Evolutionary conservation across 1,140 invertebrate genomes (phyloP).

Genomic region (Gonatopus flavifemur): DNA sequence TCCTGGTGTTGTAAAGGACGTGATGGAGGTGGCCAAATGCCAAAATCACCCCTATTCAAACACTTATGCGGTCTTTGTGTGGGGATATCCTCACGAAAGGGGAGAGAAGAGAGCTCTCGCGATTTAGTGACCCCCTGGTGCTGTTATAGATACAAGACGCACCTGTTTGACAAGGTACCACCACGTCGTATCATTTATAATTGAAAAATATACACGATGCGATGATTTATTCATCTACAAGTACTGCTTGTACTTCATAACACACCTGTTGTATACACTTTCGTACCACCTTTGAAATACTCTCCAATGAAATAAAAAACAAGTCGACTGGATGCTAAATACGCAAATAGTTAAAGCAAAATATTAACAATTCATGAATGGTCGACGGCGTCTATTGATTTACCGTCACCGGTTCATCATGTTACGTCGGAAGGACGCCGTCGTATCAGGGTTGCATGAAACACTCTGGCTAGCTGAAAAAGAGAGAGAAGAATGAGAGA

Average conservation of each 20-base stretch:
- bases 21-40: conserved; percentile 51
- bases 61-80: conserved; percentile 22
- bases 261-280: not conserved
- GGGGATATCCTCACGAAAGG: conserved; percentile 13
- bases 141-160: conserved; percentile 27
- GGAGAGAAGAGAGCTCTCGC: conserved; percentile 38
- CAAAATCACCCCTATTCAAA: conserved; percentile 41
- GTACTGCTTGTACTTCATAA: too few species aligned
- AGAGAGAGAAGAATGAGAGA: too few species aligned
- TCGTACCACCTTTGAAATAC: too few species aligned
- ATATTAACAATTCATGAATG: conserved; percentile 11
- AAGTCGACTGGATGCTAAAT: not conserved
- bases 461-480: conserved; percentile 18
- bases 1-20: conserved; percentile 46
- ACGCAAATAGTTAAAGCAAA: not conserved
- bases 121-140: conserved; percentile 43
- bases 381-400: conserved; percentile 47
- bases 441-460: conserved; percentile 49
- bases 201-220: too few species aligned
- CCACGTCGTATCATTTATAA: too few species aligned
- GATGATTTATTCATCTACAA: not conserved
- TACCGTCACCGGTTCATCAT: conserved; percentile 56
- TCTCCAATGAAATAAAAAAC: not conserved
- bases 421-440: conserved; percentile 55
- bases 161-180: conserved; percentile 40